Evolutionary conservation across 1,140 invertebrate genomes (phyloP), one percentile per base, ranked within the genome.

Genomic region (Drosophila neocordata): DNA sequence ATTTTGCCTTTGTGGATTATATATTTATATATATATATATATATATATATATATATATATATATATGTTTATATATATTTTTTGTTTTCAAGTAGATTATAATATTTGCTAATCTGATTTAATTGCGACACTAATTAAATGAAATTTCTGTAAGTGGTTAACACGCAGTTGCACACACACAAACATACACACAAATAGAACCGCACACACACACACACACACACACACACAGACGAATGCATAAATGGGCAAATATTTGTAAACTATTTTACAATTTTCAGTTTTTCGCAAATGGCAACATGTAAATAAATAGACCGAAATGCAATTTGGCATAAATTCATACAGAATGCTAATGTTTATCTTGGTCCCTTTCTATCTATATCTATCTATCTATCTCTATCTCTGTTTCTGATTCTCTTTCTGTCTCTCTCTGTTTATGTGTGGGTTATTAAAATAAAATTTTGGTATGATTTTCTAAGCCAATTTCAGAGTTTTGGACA

Each of bases 131-230:
- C 72, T 77, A 81, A 69, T 73, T 73, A 81, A 81, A 81, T 81
- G 81, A 81, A 73, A 72, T 77, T 73, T 69, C 41, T 74, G 57
- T 74, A 74, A 74, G 74, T 76, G 72, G 64, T 69, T 76, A 76
- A 76, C 73, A 77, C 56, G 55, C 67, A 65, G 12, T 7, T 22
- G 13, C 27, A 41, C 48, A 62, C 64, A 67, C 44, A 55, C 51
- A 66, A 35, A 65, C 35, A 57, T 31, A 61, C 11, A 64, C 18
- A 57, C n/a, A n/a, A n/a, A n/a, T n/a, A n/a, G n/a, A n/a, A n/a
- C n/a, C n/a, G n/a, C 11, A 7, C 55, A 63, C 13, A 48, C 18
- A 44, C 8, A 62, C 22, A 63, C 13, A 57, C 51, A 64, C 38
- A 27, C 24, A 63, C 20, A 51, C 15, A 31, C 22, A 64, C 13